A percentile compares a stretch with the other conserved stretches of the same genome.
Evolutionary conservation across 30 jellyfish, hydroid and myxozoan species (phyloP).

Genomic region (Turritopsis dohrnii): DNA sequence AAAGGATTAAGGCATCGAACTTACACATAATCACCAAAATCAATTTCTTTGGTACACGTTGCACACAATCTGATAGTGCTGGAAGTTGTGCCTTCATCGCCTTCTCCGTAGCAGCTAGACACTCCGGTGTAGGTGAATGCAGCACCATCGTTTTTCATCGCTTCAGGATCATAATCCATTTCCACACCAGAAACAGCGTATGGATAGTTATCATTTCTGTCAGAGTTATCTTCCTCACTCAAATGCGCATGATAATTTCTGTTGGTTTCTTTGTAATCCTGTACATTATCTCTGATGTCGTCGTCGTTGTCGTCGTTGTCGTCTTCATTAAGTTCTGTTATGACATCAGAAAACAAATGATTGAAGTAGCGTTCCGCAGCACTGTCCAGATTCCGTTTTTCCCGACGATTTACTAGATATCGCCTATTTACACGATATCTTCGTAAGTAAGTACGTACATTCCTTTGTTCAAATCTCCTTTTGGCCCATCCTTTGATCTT

Average conservation of each 20-base stretch:
- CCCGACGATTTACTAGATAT: background rate
- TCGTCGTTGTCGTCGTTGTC: background rate
- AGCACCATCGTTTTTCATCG: background rate
- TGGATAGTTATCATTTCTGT: background rate
- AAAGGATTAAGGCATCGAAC: background rate
- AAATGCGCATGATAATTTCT: background rate
- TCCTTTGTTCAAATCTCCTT: background rate
- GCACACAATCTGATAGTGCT: background rate
- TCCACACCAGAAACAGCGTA: background rate
- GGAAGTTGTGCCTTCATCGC: background rate
- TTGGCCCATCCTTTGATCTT: background rate
- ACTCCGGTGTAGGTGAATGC: background rate
- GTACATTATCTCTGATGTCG: background rate
- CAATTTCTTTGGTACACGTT: background rate
- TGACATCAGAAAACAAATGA: background rate
- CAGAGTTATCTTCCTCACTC: background rate
- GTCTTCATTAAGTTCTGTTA: background rate
- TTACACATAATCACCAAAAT: slow-evolving; percentile 1
- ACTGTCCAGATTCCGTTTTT: background rate
- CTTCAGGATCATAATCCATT: background rate
- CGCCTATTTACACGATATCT: background rate
- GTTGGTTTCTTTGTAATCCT: background rate
- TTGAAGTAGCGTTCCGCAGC: background rate
- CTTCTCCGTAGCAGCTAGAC: background rate
- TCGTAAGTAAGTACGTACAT: background rate